These are phyloP conservation scores for Beris morrisii DNA, from an alignment of 2,888 invertebrate species.

Conservation along the genomic window DNA sequence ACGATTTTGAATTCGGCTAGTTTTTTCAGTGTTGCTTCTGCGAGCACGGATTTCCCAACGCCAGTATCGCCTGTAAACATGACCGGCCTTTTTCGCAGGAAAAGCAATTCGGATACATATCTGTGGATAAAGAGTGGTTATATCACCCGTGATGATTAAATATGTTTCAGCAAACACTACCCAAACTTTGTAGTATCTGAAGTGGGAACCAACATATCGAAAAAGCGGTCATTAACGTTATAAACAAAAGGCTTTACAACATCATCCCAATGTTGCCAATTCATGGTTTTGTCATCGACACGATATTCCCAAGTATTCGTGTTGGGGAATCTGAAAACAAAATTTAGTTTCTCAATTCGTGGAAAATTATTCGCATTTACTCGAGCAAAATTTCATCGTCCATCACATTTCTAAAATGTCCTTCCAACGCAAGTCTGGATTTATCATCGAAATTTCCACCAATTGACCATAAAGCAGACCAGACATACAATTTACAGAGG, in stretches of 20 bases:
- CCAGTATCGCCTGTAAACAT: conserved; percentile 90
- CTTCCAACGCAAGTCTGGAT: conserved; percentile 71
- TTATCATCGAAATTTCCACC: conserved; percentile 80
- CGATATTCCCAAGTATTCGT: conserved; percentile 76
- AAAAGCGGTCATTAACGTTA: conserved; percentile 72
- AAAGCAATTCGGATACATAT: conserved; percentile 63
- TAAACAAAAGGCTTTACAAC: conserved; percentile 76
- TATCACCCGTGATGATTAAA: neutral
- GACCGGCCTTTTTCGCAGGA: conserved; percentile 73
- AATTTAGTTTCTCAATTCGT: neutral
- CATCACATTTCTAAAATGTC: conserved; percentile 64
- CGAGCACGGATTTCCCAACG: conserved; percentile 87
- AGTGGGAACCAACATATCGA: conserved; percentile 88
- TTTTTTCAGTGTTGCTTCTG: conserved; percentile 70
- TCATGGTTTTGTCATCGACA: conserved; percentile 69
- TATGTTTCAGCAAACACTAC: conserved; percentile 48
- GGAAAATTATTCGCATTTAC: conserved; percentile 47
- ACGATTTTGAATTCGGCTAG: conserved; percentile 67
- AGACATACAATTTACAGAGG: conserved; percentile 76
- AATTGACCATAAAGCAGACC: conserved; percentile 81
- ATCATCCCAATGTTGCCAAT: conserved; percentile 77
- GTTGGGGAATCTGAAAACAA: conserved; percentile 64
- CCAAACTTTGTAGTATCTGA: conserved; percentile 88
- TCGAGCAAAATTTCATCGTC: conserved; percentile 68
- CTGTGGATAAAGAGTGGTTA: conserved; percentile 40